A percentile compares a stretch with the other conserved stretches of the same genome.
These are phyloP conservation scores for Kryptolebias ocellatus DNA, from an alignment of 2,797 vertebrate genomes.

Conservation along the genomic window DNA sequence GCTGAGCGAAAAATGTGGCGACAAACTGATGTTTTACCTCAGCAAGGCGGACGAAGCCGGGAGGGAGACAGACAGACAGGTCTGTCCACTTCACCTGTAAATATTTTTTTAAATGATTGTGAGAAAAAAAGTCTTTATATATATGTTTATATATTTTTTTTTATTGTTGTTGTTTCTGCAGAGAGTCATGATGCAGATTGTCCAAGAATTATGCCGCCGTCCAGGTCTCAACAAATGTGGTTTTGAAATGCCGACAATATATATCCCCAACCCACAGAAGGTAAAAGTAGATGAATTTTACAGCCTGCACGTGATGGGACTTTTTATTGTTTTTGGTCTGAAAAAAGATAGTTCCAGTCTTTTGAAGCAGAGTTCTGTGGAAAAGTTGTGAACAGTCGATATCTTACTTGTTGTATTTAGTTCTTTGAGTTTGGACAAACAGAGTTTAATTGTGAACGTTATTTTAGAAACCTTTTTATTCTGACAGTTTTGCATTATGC, in stretches of 20 bases:
- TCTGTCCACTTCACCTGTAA: conserved; percentile 1
- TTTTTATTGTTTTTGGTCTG: not conserved
- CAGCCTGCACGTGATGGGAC: not conserved
- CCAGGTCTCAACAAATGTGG: conserved; percentile 88
- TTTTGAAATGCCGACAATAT: conserved; percentile 88
- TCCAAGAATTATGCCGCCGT: conserved; percentile 85
- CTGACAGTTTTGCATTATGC: too few species aligned
- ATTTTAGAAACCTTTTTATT: too few species aligned
- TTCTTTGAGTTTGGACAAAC: not conserved
- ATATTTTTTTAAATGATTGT: not conserved
- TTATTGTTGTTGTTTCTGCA: conserved; percentile 39
- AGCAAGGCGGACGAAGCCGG: conserved; percentile 85
- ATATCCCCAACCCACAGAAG: conserved; percentile 86
- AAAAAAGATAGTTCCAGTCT: not conserved
- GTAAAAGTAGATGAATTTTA: conserved; percentile 54
- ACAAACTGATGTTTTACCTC: conserved; percentile 84
- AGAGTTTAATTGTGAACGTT: not conserved
- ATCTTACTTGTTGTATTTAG: too few species aligned
- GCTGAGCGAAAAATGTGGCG: conserved; percentile 81
- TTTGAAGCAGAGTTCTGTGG: not conserved
- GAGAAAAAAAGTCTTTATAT: not conserved
- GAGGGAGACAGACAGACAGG: conserved; percentile 85
- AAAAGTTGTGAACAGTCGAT: not conserved
- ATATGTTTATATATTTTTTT: too few species aligned
- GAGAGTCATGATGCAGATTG: conserved; percentile 89